A percentile compares a stretch with the other conserved stretches of the same genome.
These are phyloP conservation scores for Harpagoxenus sublaevis DNA, from an alignment of 2,888 invertebrate species.

Conservation along the genomic window DNA sequence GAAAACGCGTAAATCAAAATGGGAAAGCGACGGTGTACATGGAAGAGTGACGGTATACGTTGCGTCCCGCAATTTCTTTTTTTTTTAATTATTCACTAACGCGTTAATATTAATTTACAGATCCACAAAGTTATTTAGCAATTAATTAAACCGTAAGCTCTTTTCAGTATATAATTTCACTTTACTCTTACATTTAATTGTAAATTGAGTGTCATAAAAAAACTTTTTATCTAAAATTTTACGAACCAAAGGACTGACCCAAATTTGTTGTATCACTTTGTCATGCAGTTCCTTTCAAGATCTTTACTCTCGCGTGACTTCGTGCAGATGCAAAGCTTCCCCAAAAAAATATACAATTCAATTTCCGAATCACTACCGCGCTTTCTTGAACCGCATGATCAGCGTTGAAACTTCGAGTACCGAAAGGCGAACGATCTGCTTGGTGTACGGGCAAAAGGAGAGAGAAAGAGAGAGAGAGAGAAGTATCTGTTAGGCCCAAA, in stretches of 20 bases:
- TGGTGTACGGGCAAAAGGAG: constrained; percentile 64
- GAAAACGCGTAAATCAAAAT: constrained; percentile 33
- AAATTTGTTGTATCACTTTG: constrained; percentile 23
- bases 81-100: neutral
- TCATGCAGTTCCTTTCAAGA: constrained; percentile 12
- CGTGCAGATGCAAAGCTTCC: constrained; percentile 17
- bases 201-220: neutral
- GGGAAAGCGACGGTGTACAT: neutral
- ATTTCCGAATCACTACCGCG: constrained; percentile 36
- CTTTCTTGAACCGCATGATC: constrained; percentile 33
- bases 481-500: constrained; percentile 67
- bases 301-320: constrained; percentile 25
- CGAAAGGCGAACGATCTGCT: constrained; percentile 46
- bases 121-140: neutral
- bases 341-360: constrained; percentile 42
- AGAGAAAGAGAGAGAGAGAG: neutral
- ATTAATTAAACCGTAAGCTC: neutral
- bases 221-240: neutral
- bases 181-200: neutral
- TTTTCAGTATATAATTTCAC: neutral
- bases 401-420: constrained; percentile 31
- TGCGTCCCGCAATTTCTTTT: neutral
- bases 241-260: neutral
- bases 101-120: neutral
- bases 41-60: neutral